These are phyloP conservation scores for Athene noctua DNA, from an alignment of 2,113 vertebrate species.

Conservation along the genomic window DNA sequence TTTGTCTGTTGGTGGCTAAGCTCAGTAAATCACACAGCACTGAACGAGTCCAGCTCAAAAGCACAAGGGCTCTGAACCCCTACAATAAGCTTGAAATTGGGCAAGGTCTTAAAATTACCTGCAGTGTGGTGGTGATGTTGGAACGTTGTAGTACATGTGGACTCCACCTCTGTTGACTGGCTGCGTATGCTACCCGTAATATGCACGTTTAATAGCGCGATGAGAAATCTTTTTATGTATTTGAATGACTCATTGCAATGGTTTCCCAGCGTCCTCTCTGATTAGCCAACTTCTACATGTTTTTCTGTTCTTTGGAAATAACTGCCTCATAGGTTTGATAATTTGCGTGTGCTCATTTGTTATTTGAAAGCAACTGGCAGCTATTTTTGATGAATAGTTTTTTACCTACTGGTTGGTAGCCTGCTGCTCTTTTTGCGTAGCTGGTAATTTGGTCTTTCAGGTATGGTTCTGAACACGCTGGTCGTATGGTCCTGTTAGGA, in stretches of 20 bases:
- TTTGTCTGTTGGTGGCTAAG: neutral
- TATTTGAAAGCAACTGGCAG: neutral
- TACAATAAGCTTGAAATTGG: neutral
- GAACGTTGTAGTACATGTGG: neutral
- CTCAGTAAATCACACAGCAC: neutral
- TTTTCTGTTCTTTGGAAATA: neutral
- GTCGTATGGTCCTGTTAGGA: neutral
- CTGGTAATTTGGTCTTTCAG: neutral
- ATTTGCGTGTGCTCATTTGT: neutral
- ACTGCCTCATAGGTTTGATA: neutral
- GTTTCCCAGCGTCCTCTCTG: neutral
- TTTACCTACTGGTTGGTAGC: neutral
- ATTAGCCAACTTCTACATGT: neutral
- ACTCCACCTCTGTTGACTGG: neutral
- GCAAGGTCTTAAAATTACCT: neutral
- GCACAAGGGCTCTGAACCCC: neutral
- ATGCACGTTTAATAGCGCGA: neutral
- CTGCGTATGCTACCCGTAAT: neutral
- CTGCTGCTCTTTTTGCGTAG: neutral
- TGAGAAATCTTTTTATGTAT: neutral
- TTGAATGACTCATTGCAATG: neutral
- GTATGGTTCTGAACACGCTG: fast-evolving
- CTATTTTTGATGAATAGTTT: neutral
- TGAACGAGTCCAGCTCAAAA: neutral
- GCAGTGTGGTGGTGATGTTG: neutral